Evolutionary conservation across 1,140 invertebrate genomes (phyloP).

Genomic region (Nebria ingens): DNA sequence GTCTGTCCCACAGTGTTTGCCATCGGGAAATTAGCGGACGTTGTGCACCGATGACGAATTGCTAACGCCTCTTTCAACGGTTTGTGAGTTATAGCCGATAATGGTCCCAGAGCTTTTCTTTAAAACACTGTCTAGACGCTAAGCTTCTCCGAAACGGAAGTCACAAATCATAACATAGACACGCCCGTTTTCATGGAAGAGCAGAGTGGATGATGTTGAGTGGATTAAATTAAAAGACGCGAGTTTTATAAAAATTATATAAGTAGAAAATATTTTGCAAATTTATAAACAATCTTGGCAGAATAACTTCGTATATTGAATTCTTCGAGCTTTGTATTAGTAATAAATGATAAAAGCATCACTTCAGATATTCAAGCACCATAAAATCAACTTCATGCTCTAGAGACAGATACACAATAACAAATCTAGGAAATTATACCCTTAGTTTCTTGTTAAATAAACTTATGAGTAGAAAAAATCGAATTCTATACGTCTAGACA

Average conservation of each 20-base stretch:
- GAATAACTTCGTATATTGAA: too few species aligned
- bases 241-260: neutral
- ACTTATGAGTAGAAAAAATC: too few species aligned
- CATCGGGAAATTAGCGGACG: neutral
- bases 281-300: too few species aligned
- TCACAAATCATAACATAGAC: neutral
- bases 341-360: too few species aligned
- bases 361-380: too few species aligned
- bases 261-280: too few species aligned
- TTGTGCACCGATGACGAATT: neutral
- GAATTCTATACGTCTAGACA: too few species aligned
- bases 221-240: neutral
- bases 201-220: neutral
- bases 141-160: neutral
- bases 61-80: neutral
- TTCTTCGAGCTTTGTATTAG: too few species aligned
- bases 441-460: too few species aligned
- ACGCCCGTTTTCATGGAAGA: neutral
- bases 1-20: neutral
- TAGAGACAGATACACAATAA: too few species aligned
- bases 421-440: too few species aligned
- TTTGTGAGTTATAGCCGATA: neutral
- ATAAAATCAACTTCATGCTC: too few species aligned
- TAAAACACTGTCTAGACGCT: neutral
- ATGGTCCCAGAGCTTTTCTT: neutral